Conservation (phyloP, 2,888 invertebrate genomes). For the Lasioglossum marginatum region DNA sequence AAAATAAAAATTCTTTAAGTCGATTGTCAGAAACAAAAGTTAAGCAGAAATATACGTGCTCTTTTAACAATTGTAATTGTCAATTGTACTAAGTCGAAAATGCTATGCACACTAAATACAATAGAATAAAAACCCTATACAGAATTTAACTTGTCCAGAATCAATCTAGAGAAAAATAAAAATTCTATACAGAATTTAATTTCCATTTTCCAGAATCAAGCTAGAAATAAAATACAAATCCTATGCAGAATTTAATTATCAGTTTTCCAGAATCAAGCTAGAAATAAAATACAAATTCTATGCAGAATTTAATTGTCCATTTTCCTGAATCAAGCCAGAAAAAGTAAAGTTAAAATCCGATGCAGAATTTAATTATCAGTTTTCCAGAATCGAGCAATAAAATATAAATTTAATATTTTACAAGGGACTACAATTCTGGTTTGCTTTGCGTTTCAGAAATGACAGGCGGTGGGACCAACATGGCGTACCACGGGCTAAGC, state of each 20-base stretch:
- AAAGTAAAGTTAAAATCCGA: not conserved
- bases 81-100: not conserved
- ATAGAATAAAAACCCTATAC: not conserved
- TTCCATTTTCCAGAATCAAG: not conserved
- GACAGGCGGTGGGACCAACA: slow-evolving; percentile 78
- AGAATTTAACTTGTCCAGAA: not conserved
- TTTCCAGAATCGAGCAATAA: not conserved
- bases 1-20: not conserved
- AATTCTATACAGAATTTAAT: not conserved
- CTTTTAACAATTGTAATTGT: not conserved
- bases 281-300: not conserved
- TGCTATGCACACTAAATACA: not conserved
- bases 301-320: not conserved
- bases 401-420: not conserved
- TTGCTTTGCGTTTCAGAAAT: slow-evolving; percentile 72
- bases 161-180: not conserved
- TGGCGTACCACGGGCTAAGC: slow-evolving; percentile 89
- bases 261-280: not conserved
- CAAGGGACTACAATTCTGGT: not conserved
- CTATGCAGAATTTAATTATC: not conserved
- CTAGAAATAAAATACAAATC: not conserved
- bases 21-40: not conserved
- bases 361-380: not conserved
- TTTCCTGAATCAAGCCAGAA: not conserved
- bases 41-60: not conserved